A percentile compares a stretch with the other conserved stretches of the same genome.
Evolutionary conservation across 2,797 vertebrate species (phyloP).

Genomic region (Melanogrammus aeglefinus): DNA sequence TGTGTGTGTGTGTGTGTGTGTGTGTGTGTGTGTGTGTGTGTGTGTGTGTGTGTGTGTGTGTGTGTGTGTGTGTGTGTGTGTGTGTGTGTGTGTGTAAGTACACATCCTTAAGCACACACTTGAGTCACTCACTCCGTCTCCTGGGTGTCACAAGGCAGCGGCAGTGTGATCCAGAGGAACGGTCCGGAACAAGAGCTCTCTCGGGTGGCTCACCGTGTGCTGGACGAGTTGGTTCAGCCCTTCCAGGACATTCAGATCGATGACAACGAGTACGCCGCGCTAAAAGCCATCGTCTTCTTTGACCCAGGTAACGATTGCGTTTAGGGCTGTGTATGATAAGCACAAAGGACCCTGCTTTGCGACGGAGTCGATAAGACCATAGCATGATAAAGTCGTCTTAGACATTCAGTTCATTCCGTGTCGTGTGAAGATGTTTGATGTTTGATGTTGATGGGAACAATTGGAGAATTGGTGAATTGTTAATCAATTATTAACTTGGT

Average conservation of each 20-base stretch:
- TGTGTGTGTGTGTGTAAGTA: not conserved
- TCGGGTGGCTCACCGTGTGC: constrained; percentile 78
- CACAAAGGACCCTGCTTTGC: too few species aligned
- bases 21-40: not conserved
- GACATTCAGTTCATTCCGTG: too few species aligned
- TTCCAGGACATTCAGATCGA: constrained; percentile 98
- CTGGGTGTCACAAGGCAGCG: constrained; percentile 80
- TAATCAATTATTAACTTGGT: not conserved
- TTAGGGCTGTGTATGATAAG: too few species aligned
- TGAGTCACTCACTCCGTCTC: constrained; percentile 5
- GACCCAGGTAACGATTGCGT: constrained; percentile 89
- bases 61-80: too few species aligned
- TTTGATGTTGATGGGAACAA: not conserved
- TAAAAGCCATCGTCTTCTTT: constrained; percentile 99
- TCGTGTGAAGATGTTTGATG: too few species aligned
- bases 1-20: not conserved
- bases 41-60: not conserved
- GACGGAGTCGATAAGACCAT: not conserved
- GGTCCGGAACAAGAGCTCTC: constrained; percentile 93
- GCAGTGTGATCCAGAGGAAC: constrained; percentile 92
- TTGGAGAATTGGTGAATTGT: not conserved
- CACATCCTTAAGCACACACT: constrained; percentile 13
- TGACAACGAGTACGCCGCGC: constrained; percentile 93
- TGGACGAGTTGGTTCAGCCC: constrained; percentile 92
- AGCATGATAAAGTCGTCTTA: too few species aligned